phyloP scores from a whole-genome alignment of 1,140 invertebrate species.

The Neodiprion fabricii region DNA sequence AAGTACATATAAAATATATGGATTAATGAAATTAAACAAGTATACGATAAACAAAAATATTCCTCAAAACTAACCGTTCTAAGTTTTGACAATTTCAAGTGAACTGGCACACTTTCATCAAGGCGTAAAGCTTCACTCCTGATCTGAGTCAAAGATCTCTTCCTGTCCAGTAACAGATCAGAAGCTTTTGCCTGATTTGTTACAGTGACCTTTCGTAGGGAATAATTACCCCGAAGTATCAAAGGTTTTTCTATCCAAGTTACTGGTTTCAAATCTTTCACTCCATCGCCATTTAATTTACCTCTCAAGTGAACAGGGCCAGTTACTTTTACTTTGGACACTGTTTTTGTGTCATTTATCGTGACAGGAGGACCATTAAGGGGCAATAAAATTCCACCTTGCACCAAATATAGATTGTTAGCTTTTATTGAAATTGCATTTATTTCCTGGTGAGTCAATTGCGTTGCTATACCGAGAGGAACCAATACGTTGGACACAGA shows the following conservation, averaged over 20 bases:
- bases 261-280: constrained; percentile 25
- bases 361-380: constrained; percentile 27
- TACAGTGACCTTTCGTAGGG: constrained; percentile 36
- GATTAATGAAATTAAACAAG: neutral
- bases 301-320: constrained; percentile 28
- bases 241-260: constrained; percentile 16
- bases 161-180: constrained; percentile 33
- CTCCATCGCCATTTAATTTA: constrained; percentile 30
- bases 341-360: constrained; percentile 34
- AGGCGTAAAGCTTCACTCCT: constrained; percentile 34
- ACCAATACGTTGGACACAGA: constrained; percentile 21
- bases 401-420: constrained; percentile 29
- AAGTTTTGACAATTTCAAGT: constrained; percentile 31
- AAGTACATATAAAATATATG: constrained; percentile 12
- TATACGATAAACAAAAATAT: constrained; percentile 15
- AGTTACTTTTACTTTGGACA: constrained; percentile 31
- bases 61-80: constrained; percentile 24
- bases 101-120: constrained; percentile 30
- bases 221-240: constrained; percentile 26
- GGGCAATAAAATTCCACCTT: constrained; percentile 35
- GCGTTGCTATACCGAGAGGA: constrained; percentile 30
- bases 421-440: constrained; percentile 19
- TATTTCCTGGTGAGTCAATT: constrained; percentile 25
- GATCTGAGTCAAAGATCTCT: constrained; percentile 34
- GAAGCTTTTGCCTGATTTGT: constrained; percentile 22